Evolutionary conservation across 2,888 invertebrate species (phyloP).

Genomic region (Hirtodrosophila cameraria): DNA sequence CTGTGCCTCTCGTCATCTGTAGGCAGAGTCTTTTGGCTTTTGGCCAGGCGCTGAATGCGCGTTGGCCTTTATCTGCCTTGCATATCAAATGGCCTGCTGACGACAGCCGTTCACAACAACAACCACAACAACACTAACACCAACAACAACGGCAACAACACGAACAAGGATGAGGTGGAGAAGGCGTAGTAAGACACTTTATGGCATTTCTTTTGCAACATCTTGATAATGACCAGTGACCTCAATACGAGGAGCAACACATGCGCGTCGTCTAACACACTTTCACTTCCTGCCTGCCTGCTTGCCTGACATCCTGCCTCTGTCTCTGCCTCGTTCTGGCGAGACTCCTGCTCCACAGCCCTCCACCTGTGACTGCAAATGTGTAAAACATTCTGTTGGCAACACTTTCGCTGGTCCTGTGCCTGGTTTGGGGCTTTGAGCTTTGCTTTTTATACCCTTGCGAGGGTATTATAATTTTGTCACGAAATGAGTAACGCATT

Average conservation of each 20-base stretch:
- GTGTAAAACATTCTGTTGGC: conserved; percentile 47
- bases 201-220: conserved; percentile 74
- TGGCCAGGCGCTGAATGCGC: conserved; percentile 60
- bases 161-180: neutral
- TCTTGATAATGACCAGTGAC: conserved; percentile 78
- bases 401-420: conserved; percentile 63
- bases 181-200: conserved; percentile 50
- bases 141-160: conserved; percentile 18
- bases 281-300: conserved; percentile 65
- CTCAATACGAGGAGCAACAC: conserved; percentile 59
- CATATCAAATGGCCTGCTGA: conserved; percentile 70
- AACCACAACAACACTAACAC: conserved; percentile 21
- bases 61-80: conserved; percentile 77
- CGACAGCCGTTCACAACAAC: conserved; percentile 29
- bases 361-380: conserved; percentile 5
- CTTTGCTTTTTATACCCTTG: no score
- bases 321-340: conserved; percentile 10
- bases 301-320: conserved; percentile 11
- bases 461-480: no score
- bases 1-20: conserved; percentile 9
- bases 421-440: conserved; percentile 18
- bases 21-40: conserved; percentile 48
- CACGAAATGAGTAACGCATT: no score
- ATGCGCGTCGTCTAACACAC: conserved; percentile 62
- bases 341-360: conserved; percentile 8